phyloP scores from a whole-genome alignment of 37 sponge, comb jelly and placozoan genomes.

The Hormiphora californensis region DNA sequence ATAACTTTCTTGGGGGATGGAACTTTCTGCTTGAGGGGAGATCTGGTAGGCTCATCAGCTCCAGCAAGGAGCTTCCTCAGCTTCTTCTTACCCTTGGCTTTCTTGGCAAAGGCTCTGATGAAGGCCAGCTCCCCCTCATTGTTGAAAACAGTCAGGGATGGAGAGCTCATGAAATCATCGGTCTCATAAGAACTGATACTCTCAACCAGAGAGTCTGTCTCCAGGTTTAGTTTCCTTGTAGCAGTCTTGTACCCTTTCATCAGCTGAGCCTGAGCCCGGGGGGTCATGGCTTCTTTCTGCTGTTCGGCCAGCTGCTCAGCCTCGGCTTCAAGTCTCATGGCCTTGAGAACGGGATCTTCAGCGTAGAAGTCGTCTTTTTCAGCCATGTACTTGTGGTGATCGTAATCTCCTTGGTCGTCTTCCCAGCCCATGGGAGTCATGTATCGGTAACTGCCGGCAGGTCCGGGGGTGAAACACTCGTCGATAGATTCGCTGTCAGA shows the following conservation, averaged over 20 bases:
- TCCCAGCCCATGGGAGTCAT: no score
- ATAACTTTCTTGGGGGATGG: conserved; percentile 8
- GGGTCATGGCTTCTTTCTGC: background rate
- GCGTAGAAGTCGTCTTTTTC: no score
- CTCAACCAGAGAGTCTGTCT: background rate
- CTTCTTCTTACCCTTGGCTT: conserved; percentile 2
- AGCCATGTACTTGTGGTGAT: no score
- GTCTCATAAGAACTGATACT: conserved; percentile 22
- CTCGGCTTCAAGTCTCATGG: conserved; percentile 44
- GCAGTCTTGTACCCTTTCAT: background rate
- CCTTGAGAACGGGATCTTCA: conserved; percentile 36
- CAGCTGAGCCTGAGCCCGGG: background rate
- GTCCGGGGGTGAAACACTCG: no score
- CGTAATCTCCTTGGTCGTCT: no score
- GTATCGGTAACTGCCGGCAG: no score
- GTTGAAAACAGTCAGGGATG: background rate
- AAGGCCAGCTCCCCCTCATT: conserved; percentile 1
- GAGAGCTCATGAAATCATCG: conserved; percentile 40
- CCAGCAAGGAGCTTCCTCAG: conserved; percentile 39
- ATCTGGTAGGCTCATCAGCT: background rate
- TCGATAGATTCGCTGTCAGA: no score
- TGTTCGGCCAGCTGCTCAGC: background rate
- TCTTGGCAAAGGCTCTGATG: background rate
- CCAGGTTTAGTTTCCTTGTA: background rate
- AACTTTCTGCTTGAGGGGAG: conserved; percentile 28